These are phyloP conservation scores for Escarpia spicata DNA, from an alignment of 2,888 invertebrate species.

Conservation along the genomic window DNA sequence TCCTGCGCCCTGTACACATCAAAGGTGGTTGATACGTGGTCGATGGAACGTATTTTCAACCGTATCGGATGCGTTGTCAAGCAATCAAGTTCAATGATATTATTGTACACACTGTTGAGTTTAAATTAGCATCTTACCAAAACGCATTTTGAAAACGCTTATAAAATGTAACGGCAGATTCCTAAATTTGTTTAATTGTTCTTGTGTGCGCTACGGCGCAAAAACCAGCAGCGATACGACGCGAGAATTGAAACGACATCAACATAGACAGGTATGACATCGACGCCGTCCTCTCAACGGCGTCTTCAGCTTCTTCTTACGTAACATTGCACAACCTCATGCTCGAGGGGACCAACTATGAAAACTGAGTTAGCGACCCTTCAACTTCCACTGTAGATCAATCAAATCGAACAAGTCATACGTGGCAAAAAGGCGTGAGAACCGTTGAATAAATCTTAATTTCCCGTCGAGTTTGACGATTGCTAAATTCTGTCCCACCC, in stretches of 20 bases:
- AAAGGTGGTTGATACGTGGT: no score
- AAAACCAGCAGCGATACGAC: neutral
- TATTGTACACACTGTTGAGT: no score
- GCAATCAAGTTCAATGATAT: no score
- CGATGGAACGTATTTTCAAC: no score
- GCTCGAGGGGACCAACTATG: no score
- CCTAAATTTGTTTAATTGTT: no score
- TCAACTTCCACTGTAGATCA: neutral
- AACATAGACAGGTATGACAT: neutral
- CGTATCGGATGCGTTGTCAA: no score
- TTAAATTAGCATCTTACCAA: no score
- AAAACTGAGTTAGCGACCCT: no score
- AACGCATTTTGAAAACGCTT: no score
- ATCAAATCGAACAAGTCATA: neutral
- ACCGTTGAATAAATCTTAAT: neutral
- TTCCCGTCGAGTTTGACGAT: neutral
- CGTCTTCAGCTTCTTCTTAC: neutral
- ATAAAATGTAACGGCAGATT: no score
- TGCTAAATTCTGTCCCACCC: neutral
- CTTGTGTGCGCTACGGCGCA: neutral
- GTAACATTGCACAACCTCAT: neutral
- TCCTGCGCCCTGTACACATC: no score
- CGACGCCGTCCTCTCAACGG: neutral
- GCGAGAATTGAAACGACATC: neutral
- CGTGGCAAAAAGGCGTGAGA: neutral